Base-by-base conservation (phyloP, 53 echinoderm and acorn worm species). In the Holothuria scabra region DNA sequence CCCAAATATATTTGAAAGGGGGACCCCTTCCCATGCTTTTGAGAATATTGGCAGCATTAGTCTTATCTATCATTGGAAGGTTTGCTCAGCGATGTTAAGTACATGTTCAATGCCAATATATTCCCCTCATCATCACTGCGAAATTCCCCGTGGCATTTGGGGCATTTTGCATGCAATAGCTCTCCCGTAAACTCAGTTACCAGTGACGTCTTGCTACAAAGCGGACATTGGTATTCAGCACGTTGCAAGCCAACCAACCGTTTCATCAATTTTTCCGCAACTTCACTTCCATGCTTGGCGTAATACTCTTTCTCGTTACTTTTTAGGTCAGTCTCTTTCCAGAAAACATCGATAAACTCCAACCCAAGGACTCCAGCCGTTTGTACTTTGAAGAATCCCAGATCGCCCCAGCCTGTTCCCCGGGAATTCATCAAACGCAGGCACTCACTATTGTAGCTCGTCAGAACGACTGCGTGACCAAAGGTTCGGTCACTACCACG, bases 341-440 rank as follows among this genome's bases (percentile, higher is more conserved):
- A 64, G 64, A 28, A 64, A 64, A 64, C 64, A 64, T 64, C 64
- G 11, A 64, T 10, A 21, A 64, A 64, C 64, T 64, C 20, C 30
- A 64, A 64, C 12, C 30, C 64, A 30, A 64, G 21, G 64, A 64
- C 64, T 4, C 57, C 72, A 23, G 57, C 75, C 9, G 49, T 85
- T 60, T 74, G 2, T 29, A 85, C 74, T 74, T 13, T 71, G 25
- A 60, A 85, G 37, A 85, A 85, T 56, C 85, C 85, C 12, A 59
- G 60, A 30, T 85, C 75, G 18, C 26, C 85, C 74, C 74, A 85
- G 16, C 33, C 35, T 28, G 7, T 11, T 29, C 85, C 85, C 74
- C 62, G 37, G 16, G 85, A 85, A 74, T 85, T 85, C 85, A 85
- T 85, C 7, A 85, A 59, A 74, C 32, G 31, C 0, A 85, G 55